Evolutionary conservation across 35 echinoderm and acorn worm species (phyloP).

Genomic region (Lytechinus pictus): DNA sequence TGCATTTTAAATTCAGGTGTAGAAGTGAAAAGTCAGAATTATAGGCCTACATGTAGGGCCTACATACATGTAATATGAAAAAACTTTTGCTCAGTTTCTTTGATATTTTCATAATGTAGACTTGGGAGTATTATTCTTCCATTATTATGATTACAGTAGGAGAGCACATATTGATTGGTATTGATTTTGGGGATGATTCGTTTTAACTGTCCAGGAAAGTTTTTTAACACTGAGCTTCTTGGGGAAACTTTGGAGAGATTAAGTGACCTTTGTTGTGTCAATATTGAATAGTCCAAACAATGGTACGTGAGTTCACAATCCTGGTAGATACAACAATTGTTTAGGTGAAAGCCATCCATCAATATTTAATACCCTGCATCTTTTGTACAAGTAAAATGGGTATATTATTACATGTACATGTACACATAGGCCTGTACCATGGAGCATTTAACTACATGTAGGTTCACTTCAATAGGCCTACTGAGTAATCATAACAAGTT

Average conservation of each 20-base stretch:
- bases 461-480: neutral
- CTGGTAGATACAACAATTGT: conserved; percentile 27
- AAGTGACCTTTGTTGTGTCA: conserved; percentile 38
- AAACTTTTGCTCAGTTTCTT: too few relatives aligned
- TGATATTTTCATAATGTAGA: too few relatives aligned
- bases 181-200: conserved; percentile 10
- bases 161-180: neutral
- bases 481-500: neutral
- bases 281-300: neutral
- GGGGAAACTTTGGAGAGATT: neutral
- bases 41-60: too few relatives aligned
- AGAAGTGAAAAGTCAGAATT: too few relatives aligned
- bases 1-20: too few relatives aligned
- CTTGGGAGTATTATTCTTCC: neutral
- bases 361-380: neutral
- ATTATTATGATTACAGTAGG: neutral
- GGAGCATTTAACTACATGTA: neutral
- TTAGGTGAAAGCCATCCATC: neutral
- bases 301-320: neutral
- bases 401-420: neutral
- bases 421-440: neutral
- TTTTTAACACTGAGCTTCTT: neutral
- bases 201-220: neutral
- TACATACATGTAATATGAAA: too few relatives aligned
- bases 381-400: neutral